phyloP scores from a whole-genome alignment of 2,113 vertebrate genomes.

The Mastomys natalensis region DNA sequence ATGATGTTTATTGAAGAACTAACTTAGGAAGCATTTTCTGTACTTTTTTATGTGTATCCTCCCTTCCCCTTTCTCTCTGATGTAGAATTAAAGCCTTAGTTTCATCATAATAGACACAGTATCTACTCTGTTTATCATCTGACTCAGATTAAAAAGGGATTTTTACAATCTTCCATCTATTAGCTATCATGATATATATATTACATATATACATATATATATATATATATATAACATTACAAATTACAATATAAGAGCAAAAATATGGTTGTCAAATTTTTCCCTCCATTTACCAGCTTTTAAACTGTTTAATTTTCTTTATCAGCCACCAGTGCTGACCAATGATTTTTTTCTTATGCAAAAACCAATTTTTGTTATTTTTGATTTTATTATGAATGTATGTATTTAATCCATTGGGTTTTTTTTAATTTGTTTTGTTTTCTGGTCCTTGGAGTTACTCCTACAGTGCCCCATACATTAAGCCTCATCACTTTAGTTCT shows the following conservation, averaged over 20 bases:
- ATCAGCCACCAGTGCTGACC: not conserved
- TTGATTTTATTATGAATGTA: conserved; percentile 27
- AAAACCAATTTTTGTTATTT: not conserved
- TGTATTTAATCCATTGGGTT: not conserved
- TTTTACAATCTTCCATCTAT: not conserved
- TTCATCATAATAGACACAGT: not conserved
- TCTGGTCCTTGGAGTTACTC: not conserved
- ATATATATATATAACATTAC: not conserved
- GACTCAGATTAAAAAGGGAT: not conserved
- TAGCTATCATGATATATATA: not conserved
- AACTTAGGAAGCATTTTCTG: not conserved
- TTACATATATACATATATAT: not conserved
- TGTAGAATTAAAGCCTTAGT: not conserved
- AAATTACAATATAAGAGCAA: not conserved
- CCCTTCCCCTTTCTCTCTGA: not conserved
- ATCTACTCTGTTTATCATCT: not conserved
- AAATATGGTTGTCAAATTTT: not conserved
- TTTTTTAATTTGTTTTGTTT: not conserved
- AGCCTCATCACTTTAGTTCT: not conserved
- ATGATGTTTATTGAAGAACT: conserved; percentile 8
- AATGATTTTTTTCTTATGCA: not conserved
- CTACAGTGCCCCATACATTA: not conserved
- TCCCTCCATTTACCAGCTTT: not conserved
- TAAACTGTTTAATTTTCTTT: not conserved
- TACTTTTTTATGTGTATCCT: not conserved